Percentiles rank a stretch among this genome's conserved stretches.
phyloP scores from a whole-genome alignment of 2,113 vertebrate genomes.

The Triplophysa dalaica region DNA sequence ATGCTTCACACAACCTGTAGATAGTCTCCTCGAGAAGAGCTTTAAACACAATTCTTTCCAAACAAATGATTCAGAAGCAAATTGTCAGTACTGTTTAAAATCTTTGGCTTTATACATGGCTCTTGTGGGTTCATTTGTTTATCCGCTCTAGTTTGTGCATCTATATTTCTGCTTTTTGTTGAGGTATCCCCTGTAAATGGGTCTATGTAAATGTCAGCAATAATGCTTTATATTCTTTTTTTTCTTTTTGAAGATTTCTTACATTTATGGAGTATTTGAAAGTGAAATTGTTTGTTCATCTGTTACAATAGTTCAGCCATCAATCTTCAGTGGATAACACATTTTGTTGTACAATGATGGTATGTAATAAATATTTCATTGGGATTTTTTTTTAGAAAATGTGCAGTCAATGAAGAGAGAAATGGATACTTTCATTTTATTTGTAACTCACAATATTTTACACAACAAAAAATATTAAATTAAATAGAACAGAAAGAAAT shows the following conservation, averaged over 20 bases:
- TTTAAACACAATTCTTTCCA: not conserved
- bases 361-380: conserved; percentile 33
- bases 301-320: not conserved
- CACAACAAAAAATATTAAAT: conserved; percentile 68
- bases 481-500: conserved; percentile 58
- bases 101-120: too few relatives aligned
- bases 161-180: not conserved
- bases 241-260: not conserved
- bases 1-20: conserved; percentile 12
- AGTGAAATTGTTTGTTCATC: not conserved
- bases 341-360: conserved; percentile 6
- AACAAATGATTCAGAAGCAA: not conserved
- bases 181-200: not conserved
- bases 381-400: conserved; percentile 11
- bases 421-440: not conserved
- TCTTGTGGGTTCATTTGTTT: conserved; percentile 16
- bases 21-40: not conserved
- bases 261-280: not conserved
- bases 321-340: not conserved
- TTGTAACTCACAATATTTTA: conserved; percentile 74
- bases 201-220: not conserved
- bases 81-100: not conserved
- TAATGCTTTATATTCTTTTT: not conserved
- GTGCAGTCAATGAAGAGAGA: conserved; percentile 5
- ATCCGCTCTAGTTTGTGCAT: not conserved